A percentile compares a stretch with the other conserved stretches of the same genome.
These are phyloP conservation scores for Masnerella sp. DNA, from an alignment of 2,888 invertebrate genomes.

Conservation along the genomic window DNA sequence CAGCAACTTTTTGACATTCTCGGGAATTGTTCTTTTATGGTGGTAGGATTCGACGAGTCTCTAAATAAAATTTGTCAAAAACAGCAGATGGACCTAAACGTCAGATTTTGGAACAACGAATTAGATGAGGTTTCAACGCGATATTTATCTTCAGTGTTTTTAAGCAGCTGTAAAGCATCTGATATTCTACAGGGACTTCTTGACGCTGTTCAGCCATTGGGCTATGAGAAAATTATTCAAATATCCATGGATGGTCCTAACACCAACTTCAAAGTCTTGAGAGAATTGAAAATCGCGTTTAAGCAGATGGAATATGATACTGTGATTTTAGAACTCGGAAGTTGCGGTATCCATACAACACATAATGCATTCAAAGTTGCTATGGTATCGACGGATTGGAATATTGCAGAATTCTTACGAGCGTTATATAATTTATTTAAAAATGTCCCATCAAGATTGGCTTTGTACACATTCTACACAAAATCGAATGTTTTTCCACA, in stretches of 20 bases:
- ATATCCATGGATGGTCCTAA: slow-evolving; percentile 61
- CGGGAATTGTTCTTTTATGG: neutral
- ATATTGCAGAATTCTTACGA: slow-evolving; percentile 58
- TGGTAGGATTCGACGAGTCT: slow-evolving; percentile 57
- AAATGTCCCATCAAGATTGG: slow-evolving; percentile 64
- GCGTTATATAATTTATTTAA: slow-evolving; percentile 65
- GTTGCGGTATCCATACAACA: slow-evolving; percentile 65
- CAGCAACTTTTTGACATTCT: neutral
- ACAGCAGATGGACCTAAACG: slow-evolving; percentile 64
- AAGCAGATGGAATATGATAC: slow-evolving; percentile 4
- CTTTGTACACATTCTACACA: slow-evolving; percentile 61
- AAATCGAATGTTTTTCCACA: slow-evolving; percentile 60
- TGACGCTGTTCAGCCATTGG: neutral
- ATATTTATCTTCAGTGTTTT: slow-evolving; percentile 61
- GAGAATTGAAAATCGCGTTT: slow-evolving; percentile 2
- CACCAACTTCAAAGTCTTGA: slow-evolving; percentile 48
- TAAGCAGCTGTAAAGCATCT: slow-evolving; percentile 22
- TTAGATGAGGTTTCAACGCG: slow-evolving; percentile 53
- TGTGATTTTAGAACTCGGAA: slow-evolving; percentile 62
- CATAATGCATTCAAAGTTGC: slow-evolving; percentile 66
- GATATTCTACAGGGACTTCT: neutral
- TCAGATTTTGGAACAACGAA: slow-evolving; percentile 62
- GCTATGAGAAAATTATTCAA: slow-evolving; percentile 55
- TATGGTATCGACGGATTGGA: slow-evolving; percentile 58
- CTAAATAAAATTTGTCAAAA: slow-evolving; percentile 60